Base-by-base conservation (phyloP, 2,113 vertebrate species). In the Anoura caudifer region DNA sequence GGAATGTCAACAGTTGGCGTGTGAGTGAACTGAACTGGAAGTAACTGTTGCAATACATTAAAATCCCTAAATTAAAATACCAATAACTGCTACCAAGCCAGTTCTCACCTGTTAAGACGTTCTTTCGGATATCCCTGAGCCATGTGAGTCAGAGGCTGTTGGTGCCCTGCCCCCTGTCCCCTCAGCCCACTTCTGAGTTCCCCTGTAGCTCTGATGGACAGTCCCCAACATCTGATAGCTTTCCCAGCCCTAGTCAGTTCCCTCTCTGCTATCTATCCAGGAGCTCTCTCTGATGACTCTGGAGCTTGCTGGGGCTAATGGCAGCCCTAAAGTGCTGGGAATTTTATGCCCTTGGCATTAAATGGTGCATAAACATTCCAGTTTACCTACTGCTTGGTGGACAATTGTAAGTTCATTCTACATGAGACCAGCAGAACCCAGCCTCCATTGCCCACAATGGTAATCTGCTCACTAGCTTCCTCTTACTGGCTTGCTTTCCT, bases 31-130 rank as follows among this genome's bases (percentile, higher is more conserved):
- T 33, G 72, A 83, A 81, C 14, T 70, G 7, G 0, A 75, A 59
- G 73, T 28, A 87, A 20, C 16, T 81, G 33, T 11, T 47, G 15
- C 22, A 70, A 69, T 56, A 87, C 38, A 61, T 63, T 72, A 88
- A 92, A 94, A 94, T 61, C 17, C 33, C 61, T 59, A 67, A 73
- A 81, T 92, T 84, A 92, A 96, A 90, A 91, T 52, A 70, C 31
- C 50, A 75, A 24, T 73, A 94, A 73, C 22, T 93, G 33, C n/a
- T 69, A 76, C n/a, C 84, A 72, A 54, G 80, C 38, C 45, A 69
- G 95, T 38, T 90, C 54, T 87, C 47, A 80, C 8, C 38, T 38
- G 31, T 56, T 43, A 54, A 93, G 83, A 83, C 73, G 20, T 72
- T 50, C 28, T 33, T 77, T 79, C 45, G 31, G 56, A 17, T 61